Evolutionary conservation across 2,797 vertebrate species (phyloP).

Genomic region (Clarias fuscus): DNA sequence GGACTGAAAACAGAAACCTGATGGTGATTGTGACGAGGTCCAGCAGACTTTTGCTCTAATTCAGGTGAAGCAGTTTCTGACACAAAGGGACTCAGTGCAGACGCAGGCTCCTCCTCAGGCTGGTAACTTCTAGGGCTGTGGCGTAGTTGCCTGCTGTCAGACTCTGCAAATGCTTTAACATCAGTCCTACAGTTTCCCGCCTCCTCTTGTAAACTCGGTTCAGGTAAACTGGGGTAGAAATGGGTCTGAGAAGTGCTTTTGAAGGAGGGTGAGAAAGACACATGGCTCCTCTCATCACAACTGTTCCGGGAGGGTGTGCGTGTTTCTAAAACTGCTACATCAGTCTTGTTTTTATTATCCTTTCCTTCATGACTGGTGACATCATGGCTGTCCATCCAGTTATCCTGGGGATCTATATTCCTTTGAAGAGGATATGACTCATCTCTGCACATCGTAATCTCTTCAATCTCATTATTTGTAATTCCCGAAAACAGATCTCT

Average conservation of each 20-base stretch:
- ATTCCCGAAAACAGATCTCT: slow-evolving; percentile 53
- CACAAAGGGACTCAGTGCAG: slow-evolving; percentile 32
- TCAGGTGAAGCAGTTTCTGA: background rate
- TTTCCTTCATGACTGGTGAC: background rate
- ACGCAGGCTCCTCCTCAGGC: background rate
- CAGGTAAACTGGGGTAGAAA: slow-evolving; percentile 48
- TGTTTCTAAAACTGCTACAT: slow-evolving; percentile 15
- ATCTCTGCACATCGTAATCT: slow-evolving; percentile 8
- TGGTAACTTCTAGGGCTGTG: slow-evolving; percentile 36
- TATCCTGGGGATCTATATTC: background rate
- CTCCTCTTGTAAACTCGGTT: slow-evolving; percentile 52
- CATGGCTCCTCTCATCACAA: background rate
- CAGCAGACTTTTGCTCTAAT: slow-evolving; percentile 22
- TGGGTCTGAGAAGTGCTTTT: slow-evolving; percentile 18
- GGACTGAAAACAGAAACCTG: slow-evolving; percentile 29
- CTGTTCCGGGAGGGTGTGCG: slow-evolving; percentile 30
- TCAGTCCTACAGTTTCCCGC: slow-evolving; percentile 45
- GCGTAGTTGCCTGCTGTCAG: slow-evolving; percentile 44
- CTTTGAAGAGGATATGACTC: slow-evolving; percentile 2
- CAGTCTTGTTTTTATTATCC: background rate
- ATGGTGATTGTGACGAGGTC: background rate
- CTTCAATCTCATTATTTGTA: slow-evolving; percentile 62
- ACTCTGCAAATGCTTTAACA: slow-evolving; percentile 64
- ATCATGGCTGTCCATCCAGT: background rate
- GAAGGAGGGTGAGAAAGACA: slow-evolving; percentile 10